Conservation (phyloP, 2,797 vertebrate genomes). For the Triplophysa bombifrons region DNA sequence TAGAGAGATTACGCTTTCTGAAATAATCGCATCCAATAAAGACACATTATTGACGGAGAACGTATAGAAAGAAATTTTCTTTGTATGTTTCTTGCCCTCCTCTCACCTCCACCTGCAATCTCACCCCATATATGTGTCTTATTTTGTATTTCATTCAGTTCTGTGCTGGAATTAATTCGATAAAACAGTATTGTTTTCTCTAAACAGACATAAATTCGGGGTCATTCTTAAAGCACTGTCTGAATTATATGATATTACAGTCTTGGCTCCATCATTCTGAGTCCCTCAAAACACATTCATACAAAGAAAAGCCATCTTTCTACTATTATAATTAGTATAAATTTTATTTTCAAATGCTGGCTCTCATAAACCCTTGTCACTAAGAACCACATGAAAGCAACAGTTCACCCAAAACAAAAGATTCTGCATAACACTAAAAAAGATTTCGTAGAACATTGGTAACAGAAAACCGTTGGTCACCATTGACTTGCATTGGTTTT, state of each 20-base stretch:
- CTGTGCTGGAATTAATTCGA: neutral
- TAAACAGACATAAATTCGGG: neutral
- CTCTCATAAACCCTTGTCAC: neutral
- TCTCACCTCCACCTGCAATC: slow-evolving; percentile 2
- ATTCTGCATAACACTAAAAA: too few species aligned
- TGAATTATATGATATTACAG: neutral
- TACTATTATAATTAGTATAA: neutral
- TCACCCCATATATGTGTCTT: neutral
- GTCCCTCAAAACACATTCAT: neutral
- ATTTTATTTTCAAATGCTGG: neutral
- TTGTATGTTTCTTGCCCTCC: neutral
- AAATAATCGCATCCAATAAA: slow-evolving; percentile 3
- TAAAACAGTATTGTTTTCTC: slow-evolving; percentile 5
- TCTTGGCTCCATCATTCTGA: neutral
- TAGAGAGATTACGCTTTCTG: neutral
- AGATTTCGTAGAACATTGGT: too few species aligned
- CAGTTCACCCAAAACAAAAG: neutral
- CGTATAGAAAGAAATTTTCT: slow-evolving; percentile 21
- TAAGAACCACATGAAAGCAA: neutral
- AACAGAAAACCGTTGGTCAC: too few species aligned
- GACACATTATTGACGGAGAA: slow-evolving; percentile 11
- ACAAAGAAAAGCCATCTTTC: neutral
- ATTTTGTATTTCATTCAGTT: neutral
- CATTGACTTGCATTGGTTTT: too few species aligned
- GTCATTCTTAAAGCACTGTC: neutral